Evolutionary conservation across 2,888 invertebrate genomes (phyloP), one percentile per base, ranked within the genome.

Genomic region (Trisateles emortualis): DNA sequence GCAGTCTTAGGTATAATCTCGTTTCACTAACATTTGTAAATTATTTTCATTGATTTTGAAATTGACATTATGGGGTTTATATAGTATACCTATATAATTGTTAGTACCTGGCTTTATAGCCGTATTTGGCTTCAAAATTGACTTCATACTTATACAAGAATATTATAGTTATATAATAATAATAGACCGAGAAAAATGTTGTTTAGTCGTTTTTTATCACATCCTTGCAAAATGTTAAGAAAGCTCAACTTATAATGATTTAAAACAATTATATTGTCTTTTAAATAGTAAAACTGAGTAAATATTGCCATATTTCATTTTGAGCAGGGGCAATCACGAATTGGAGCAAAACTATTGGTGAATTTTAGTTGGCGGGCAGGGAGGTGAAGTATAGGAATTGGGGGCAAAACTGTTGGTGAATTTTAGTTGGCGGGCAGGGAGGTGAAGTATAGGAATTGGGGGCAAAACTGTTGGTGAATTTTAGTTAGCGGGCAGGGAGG

Each of bases 101-200:
- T 50, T 38, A 50, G 38, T 50, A 44, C 26, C 17, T 24, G 36
- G 19, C 36, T 36, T 6, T 22, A 10, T 24, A 29, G 16, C 11
- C 16, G 10, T 41, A 26, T 51, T 51, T 44, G 51, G 43, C 38
- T 50, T 43, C 13, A 33, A 45, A 45, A 44, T 45, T 51, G 43
- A 50, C 50, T 50, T 38, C n/a, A 13, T 24, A 33, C 24, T 29
- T 42, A 42, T 24, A 26, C 22, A 35, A 30, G 22, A 40, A 36
- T 26, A 1, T 26, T 26, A 8, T 29, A 13, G 14, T 19, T 36
- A 35, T n/a, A n/a, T n/a, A 42, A 43, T 38, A n/a, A n/a, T 17
- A 36, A 38, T 44, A 38, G 35, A 30, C 19, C 24, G 9, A 42
- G 6, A 19, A 19, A 3, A 29, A 36, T 42, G 35, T 49, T 17